Percentiles rank a stretch among this genome's conserved stretches.
Evolutionary conservation across 2,113 vertebrate species (phyloP).

Genomic region (Myrmecobius fasciatus): DNA sequence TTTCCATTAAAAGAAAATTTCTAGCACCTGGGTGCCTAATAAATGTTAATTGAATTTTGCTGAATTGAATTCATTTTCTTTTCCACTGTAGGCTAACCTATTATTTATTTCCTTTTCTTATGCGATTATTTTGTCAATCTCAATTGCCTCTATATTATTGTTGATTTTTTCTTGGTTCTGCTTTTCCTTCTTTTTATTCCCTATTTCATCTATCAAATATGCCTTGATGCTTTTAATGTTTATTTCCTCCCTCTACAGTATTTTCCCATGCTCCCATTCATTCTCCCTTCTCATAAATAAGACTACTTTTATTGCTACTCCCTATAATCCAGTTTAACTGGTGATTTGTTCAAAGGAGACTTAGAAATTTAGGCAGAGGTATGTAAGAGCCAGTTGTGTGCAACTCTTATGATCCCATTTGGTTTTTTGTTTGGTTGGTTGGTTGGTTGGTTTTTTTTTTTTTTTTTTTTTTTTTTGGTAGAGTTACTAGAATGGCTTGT

Average conservation of each 20-base stretch:
- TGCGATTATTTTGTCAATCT: background rate
- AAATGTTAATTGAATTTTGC: background rate
- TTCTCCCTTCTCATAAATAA: background rate
- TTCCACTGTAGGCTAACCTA: background rate
- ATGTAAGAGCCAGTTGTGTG: background rate
- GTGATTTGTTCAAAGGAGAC: background rate
- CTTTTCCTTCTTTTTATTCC: conserved; percentile 32
- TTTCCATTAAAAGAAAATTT: background rate
- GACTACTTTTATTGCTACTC: background rate
- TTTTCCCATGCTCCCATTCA: background rate
- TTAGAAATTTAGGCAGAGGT: background rate
- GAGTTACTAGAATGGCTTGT: background rate
- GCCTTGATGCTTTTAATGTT: background rate
- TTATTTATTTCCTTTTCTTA: conserved; percentile 28
- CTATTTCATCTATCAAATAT: conserved; percentile 24
- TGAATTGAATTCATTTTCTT: conserved; percentile 1
- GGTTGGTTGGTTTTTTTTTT: too few relatives aligned
- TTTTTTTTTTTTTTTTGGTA: background rate
- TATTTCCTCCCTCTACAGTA: background rate
- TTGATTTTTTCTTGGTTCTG: background rate
- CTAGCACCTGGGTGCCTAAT: background rate
- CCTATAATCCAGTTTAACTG: background rate
- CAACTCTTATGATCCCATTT: background rate
- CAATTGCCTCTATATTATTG: conserved; percentile 26
- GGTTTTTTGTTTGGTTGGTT: too few relatives aligned